Evolutionary conservation across 2,113 vertebrate genomes (phyloP), one percentile per base, ranked within the genome.

Genomic region (Datnioides undecimradiatus): DNA sequence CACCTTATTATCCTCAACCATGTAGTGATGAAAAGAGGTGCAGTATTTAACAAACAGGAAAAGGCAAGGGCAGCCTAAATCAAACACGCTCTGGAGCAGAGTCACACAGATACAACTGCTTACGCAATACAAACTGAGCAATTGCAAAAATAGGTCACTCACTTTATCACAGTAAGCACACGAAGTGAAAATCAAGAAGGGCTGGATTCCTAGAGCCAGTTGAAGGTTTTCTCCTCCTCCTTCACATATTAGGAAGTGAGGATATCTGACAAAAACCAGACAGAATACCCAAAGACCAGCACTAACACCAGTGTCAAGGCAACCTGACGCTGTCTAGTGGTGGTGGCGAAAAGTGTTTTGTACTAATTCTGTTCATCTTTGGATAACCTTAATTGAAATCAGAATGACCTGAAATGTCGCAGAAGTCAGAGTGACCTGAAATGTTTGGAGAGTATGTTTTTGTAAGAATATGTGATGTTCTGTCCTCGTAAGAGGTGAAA

Each of bases 81-180:
- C 46, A 87, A 75, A 86, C 63, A 72, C 49, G 62, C 29, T 40
- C 51, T 21, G 13, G 6, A 5, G 6, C 52, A 69, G 3, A 38
- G 41, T 29, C 48, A 64, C 29, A 4, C 33, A 62, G 66, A 82
- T 19, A 51, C 41, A 40, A 74, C 36, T 58, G 31, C 80, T 87
- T 83, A 48, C 11, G 25, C 52, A 89, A 76, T 34, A 31, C 62
- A 80, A 79, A 88, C 69, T 67, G 33, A 19, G 19, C 25, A n/a
- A 38, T n/a, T 7, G 3, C 64, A 75, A 71, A 91, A 88, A 67
- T 81, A 71, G 87, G 92, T 89, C 89, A 83, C 49, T 41, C 19
- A 25, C 45, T 36, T 17, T 31, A 72, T 52, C 31, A 38, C 21
- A 1, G 25, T 46, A n/a, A 49, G 33, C 65, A 73, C 46, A 73